These are phyloP conservation scores for Chloroceryle inda DNA, from an alignment of 2,797 vertebrate species.

Conservation along the genomic window DNA sequence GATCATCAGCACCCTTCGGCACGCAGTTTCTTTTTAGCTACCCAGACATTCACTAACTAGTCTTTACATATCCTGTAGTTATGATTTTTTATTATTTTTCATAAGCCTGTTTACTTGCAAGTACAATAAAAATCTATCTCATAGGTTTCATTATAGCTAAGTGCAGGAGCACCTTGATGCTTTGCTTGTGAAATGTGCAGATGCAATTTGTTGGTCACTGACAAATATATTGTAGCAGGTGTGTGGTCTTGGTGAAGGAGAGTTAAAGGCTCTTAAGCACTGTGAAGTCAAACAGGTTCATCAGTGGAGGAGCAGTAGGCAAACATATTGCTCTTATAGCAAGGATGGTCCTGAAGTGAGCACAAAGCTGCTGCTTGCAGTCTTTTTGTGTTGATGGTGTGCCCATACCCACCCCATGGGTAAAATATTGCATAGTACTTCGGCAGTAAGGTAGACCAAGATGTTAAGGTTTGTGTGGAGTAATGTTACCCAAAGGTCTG, in stretches of 20 bases:
- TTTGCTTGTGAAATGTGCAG: not conserved
- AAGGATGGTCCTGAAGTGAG: not conserved
- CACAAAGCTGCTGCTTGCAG: not conserved
- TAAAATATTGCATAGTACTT: not conserved
- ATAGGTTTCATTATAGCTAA: not conserved
- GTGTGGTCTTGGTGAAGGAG: not conserved
- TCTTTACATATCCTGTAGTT: not conserved
- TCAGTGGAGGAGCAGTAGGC: not conserved
- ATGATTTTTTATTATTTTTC: not conserved
- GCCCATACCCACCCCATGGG: no score
- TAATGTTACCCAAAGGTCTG: not conserved
- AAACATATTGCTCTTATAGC: not conserved
- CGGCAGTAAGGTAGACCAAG: rapidly evolving
- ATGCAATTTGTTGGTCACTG: not conserved
- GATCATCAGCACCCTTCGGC: not conserved
- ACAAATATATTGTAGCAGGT: rapidly evolving
- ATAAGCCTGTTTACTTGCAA: not conserved
- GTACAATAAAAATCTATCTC: not conserved
- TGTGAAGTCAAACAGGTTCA: not conserved
- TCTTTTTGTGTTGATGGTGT: not conserved
- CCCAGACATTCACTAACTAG: not conserved
- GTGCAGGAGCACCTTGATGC: not conserved
- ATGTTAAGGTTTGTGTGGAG: not conserved
- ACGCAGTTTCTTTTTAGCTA: not conserved
- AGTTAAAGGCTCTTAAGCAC: not conserved